These are phyloP conservation scores for Furnarius figulus DNA, from an alignment of 2,113 vertebrate species.

Conservation along the genomic window DNA sequence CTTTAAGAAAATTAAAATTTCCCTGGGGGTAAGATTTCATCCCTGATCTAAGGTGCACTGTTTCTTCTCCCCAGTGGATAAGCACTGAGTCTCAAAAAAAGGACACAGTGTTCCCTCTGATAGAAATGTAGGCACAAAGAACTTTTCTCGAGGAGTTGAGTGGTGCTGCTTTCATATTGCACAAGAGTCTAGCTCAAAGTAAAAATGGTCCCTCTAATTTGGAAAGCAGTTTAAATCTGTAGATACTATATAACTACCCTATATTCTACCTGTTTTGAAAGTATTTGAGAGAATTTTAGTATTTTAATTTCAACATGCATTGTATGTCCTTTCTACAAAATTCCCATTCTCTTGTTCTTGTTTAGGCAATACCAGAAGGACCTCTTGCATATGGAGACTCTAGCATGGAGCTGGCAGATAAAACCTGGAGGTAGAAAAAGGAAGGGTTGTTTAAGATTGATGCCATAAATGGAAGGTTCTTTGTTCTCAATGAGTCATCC, in stretches of 20 bases:
- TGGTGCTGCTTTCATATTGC: neutral
- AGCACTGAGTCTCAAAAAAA: neutral
- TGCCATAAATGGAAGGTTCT: neutral
- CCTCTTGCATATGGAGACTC: neutral
- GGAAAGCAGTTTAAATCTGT: neutral
- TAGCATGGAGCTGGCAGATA: neutral
- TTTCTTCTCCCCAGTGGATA: neutral
- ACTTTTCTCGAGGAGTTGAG: neutral
- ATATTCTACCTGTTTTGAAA: neutral
- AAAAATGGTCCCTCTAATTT: neutral
- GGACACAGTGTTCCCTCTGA: neutral
- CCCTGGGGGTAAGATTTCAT: neutral
- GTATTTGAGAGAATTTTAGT: neutral
- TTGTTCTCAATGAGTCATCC: neutral
- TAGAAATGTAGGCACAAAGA: neutral
- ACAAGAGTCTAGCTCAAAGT: neutral
- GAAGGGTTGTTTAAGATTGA: neutral
- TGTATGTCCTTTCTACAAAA: neutral
- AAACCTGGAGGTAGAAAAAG: neutral
- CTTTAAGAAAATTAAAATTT: neutral
- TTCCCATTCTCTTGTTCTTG: neutral
- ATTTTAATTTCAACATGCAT: neutral
- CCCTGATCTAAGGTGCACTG: neutral
- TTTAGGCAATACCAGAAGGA: neutral
- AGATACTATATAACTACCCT: neutral